Evolutionary conservation across 2,888 invertebrate genomes (phyloP).

Genomic region (Rhimphoctona megacephalus): DNA sequence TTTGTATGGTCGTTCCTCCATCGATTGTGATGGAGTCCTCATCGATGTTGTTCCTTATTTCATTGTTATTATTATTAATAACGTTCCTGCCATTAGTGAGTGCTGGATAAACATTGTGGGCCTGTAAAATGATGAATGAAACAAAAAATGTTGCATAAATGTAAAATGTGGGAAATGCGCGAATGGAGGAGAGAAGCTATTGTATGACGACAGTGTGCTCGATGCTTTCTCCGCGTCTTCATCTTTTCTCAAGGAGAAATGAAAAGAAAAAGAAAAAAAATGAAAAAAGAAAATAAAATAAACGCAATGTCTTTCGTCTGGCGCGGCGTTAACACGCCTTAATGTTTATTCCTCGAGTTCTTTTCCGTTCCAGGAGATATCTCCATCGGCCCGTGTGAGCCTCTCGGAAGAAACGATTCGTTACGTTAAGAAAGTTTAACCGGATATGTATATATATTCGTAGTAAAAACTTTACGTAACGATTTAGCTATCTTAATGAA

Average conservation of each 20-base stretch:
- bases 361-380: conserved; percentile 36
- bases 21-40: conserved; percentile 70
- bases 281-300: neutral
- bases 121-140: conserved; percentile 57
- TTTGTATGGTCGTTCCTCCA: conserved; percentile 80
- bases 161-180: neutral
- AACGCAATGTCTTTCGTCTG: conserved; percentile 39
- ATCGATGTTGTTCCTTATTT: conserved; percentile 34
- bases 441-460: conserved; percentile 51
- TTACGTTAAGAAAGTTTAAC: conserved; percentile 71
- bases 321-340: conserved; percentile 46
- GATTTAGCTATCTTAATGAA: conserved; percentile 26
- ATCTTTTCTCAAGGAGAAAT: conserved; percentile 30
- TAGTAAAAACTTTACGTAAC: conserved; percentile 63
- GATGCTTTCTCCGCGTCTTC: conserved; percentile 64
- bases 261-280: conserved; percentile 8
- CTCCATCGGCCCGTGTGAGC: conserved; percentile 24
- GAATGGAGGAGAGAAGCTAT: neutral
- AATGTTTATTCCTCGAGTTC: conserved; percentile 22
- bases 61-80: conserved; percentile 71
- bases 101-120: conserved; percentile 69
- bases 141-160: neutral
- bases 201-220: conserved; percentile 44
- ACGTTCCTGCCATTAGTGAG: conserved; percentile 75
- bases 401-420: conserved; percentile 67